Conservation (phyloP, 2,888 invertebrate species). For the Synanthedon andrenaeformis region DNA sequence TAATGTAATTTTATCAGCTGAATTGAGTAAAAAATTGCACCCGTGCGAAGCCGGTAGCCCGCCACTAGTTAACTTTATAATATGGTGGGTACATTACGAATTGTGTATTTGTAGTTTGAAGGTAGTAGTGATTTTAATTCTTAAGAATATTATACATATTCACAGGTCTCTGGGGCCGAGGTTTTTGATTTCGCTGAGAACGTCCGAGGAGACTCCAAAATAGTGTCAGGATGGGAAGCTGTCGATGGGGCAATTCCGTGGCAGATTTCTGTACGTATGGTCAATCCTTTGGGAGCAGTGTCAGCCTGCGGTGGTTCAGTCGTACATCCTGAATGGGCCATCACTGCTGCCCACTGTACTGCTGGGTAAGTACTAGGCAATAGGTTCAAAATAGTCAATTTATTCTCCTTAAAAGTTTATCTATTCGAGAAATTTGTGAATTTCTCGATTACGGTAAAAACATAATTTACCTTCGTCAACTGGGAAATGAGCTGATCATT, state of each 20-base stretch:
- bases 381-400: neutral
- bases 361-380: conserved; percentile 20
- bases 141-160: neutral
- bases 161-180: conserved; percentile 9
- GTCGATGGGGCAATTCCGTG: conserved; percentile 35
- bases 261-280: conserved; percentile 44
- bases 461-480: no score
- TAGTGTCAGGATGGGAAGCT: conserved; percentile 52
- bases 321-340: conserved; percentile 34
- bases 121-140: no score
- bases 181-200: conserved; percentile 7
- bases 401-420: no score
- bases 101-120: no score
- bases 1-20: no score
- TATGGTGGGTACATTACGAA: no score
- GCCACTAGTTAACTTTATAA: no score
- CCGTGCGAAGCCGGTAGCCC: no score
- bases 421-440: no score
- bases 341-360: conserved; percentile 47
- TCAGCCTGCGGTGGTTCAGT: conserved; percentile 38
- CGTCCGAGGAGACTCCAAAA: conserved; percentile 11
- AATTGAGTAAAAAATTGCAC: no score
- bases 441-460: no score
- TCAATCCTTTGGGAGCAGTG: conserved; percentile 23
- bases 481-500: no score